Conservation (phyloP, 2,888 invertebrate species). For the Petrophora chlorosata region DNA sequence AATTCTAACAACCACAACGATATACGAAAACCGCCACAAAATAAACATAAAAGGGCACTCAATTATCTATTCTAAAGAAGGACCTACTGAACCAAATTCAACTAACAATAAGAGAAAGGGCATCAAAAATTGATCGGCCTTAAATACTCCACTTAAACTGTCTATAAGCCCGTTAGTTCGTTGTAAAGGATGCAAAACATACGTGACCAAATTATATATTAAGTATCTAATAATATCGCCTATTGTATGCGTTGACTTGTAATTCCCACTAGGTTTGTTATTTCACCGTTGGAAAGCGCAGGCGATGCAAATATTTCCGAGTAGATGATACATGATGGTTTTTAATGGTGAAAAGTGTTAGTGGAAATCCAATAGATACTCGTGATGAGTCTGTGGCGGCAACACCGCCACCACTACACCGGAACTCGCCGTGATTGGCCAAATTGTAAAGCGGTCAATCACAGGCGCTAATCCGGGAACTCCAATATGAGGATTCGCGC, state of each 20-base stretch:
- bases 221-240: conserved; percentile 33
- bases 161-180: conserved; percentile 64
- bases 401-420: too few species aligned
- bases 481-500: too few species aligned
- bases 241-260: conserved; percentile 53
- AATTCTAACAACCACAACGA: conserved; percentile 17
- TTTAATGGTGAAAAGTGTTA: conserved; percentile 9
- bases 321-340: conserved; percentile 19
- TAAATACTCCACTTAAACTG: conserved; percentile 49
- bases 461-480: too few species aligned
- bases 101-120: conserved; percentile 53
- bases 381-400: too few species aligned
- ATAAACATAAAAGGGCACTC: conserved; percentile 23
- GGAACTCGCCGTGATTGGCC: too few species aligned
- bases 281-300: conserved; percentile 66
- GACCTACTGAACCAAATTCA: conserved; percentile 45
- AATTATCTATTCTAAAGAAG: conserved; percentile 25
- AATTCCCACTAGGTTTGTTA: conserved; percentile 60
- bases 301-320: conserved; percentile 22
- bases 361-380: too few species aligned
- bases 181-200: conserved; percentile 62
- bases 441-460: too few species aligned
- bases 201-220: conserved; percentile 61
- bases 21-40: conserved; percentile 4
- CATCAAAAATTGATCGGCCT: conserved; percentile 53